Evolutionary conservation across 2,113 vertebrate species (phyloP).

Genomic region (crab-eating macaque (Macaca fascicularis)): DNA sequence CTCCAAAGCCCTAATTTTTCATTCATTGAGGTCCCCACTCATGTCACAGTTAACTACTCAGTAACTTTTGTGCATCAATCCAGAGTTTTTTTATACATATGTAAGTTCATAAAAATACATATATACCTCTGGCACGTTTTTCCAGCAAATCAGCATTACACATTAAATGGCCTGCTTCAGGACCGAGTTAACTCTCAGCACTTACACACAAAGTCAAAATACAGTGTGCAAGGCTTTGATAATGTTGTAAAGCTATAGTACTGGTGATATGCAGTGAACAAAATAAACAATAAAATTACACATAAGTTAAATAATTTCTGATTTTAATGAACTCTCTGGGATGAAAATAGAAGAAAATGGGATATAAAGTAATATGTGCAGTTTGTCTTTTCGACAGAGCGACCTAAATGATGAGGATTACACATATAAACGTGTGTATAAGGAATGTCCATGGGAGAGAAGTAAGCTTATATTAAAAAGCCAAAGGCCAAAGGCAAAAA

Average conservation of each 20-base stretch:
- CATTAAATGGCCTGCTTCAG: background rate
- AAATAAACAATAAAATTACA: background rate
- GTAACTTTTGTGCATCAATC: background rate
- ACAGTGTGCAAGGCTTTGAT: too few relatives aligned
- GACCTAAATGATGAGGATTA: background rate
- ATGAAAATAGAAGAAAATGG: background rate
- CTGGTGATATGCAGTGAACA: background rate
- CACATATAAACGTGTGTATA: background rate
- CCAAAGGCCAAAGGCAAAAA: background rate
- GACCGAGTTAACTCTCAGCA: background rate
- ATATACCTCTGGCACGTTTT: background rate
- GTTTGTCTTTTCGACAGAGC: background rate
- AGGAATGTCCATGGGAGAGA: background rate
- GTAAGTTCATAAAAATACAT: background rate
- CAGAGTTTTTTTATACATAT: background rate
- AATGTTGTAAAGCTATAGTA: background rate
- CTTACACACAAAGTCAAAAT: background rate
- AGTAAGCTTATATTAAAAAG: background rate
- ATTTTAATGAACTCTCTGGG: background rate
- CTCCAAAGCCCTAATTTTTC: background rate
- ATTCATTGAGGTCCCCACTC: background rate
- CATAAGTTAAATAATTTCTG: background rate
- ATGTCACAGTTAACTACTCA: background rate
- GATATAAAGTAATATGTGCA: fast-evolving
- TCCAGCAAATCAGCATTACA: background rate